phyloP scores from a whole-genome alignment of 53 echinoderm and acorn worm genomes.

The Luidia sarsii region DNA sequence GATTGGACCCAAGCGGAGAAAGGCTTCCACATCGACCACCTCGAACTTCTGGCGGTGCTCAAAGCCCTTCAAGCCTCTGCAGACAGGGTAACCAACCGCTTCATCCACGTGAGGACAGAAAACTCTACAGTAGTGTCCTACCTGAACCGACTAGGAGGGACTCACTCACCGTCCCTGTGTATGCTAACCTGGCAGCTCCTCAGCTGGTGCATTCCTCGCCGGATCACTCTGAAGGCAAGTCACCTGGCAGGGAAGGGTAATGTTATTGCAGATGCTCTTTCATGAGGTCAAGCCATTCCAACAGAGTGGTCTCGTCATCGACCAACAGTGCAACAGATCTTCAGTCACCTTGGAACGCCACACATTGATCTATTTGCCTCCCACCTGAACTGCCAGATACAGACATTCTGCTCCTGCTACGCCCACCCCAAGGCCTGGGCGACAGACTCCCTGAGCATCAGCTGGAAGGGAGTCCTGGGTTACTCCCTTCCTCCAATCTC shows the following conservation, averaged over 20 bases:
- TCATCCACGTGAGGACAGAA: neutral
- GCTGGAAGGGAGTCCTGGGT: slow-evolving; percentile 6
- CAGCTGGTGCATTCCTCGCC: neutral
- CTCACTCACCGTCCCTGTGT: neutral
- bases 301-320: slow-evolving; percentile 46
- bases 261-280: neutral
- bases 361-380: slow-evolving; percentile 59
- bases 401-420: slow-evolving; percentile 33
- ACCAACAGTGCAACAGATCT: slow-evolving; percentile 4
- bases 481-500: slow-evolving; percentile 41
- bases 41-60: slow-evolving; percentile 22
- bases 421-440: slow-evolving; percentile 37
- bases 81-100: neutral
- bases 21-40: slow-evolving; percentile 8
- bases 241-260: neutral
- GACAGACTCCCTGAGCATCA: slow-evolving; percentile 30
- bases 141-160: slow-evolving; percentile 24
- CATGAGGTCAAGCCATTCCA: neutral
- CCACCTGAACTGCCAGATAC: slow-evolving; percentile 29
- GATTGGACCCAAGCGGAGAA: neutral
- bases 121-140: slow-evolving; percentile 39
- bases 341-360: slow-evolving; percentile 28
- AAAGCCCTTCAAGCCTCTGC: neutral
- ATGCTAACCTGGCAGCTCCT: neutral
- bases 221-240: neutral